Conservation (phyloP, 2,888 invertebrate genomes). For the Brenthis ino region DNA sequence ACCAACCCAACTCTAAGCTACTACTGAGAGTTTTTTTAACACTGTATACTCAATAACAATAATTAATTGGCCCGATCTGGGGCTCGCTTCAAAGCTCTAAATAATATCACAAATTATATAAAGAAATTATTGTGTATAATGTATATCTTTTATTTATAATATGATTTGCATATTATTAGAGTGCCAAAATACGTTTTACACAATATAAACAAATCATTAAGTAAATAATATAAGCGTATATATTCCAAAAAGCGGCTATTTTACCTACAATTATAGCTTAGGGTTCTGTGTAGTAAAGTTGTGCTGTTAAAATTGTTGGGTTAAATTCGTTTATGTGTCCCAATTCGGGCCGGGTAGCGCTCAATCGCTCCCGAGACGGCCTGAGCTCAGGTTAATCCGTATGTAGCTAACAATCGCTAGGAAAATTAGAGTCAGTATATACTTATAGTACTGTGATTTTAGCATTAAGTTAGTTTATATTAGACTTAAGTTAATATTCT, state of each 20-base stretch:
- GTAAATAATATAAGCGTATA: not conserved
- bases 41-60: no score
- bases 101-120: no score
- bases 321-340: slow-evolving; percentile 75
- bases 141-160: no score
- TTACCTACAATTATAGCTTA: slow-evolving; percentile 21
- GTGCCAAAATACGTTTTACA: no score
- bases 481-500: no score
- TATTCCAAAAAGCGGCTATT: slow-evolving; percentile 9
- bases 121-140: no score
- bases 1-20: no score
- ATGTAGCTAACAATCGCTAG: slow-evolving; percentile 52
- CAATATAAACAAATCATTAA: slow-evolving; percentile 12
- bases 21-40: no score
- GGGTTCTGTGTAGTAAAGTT: slow-evolving; percentile 48
- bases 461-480: not conserved
- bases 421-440: slow-evolving; percentile 61
- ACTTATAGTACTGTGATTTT: slow-evolving; percentile 49
- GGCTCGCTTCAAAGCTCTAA: no score
- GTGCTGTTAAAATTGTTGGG: slow-evolving; percentile 74
- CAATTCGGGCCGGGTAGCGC: slow-evolving; percentile 58
- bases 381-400: slow-evolving; percentile 64
- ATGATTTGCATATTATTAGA: no score
- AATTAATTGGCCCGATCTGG: no score
- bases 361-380: slow-evolving; percentile 71